Evolutionary conservation across 2,888 invertebrate genomes (phyloP), one percentile per base, ranked within the genome.

Genomic region (Drosophila limbata): DNA sequence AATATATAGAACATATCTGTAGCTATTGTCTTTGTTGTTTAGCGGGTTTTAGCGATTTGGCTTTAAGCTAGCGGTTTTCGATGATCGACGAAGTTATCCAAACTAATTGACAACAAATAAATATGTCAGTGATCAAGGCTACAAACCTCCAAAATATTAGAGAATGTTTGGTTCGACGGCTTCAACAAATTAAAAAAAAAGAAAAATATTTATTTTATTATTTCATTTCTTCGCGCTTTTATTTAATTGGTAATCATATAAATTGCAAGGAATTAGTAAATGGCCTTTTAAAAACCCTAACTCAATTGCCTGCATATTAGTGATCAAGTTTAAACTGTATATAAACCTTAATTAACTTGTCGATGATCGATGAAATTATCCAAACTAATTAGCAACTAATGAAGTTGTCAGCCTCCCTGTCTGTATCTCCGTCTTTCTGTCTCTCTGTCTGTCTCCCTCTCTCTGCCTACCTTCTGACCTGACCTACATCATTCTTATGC

Each of bases 321-420:
- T 60, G 74, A 64, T 69, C n/a, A 19, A 65, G 56, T 44, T 25
- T 35, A 4, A 55, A 48, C 62, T 70, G 56, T 21, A 10, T 40
- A 17, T 47, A 25, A 25, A 11, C 25, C 35, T 59, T 74, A 73
- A 74, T 69, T 74, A 73, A 74, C 69, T 69, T 15, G 15, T 21
- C 33, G 44, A 69, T 66, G 56, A 73, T 84, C 82, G 69, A 81
- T 73, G 68, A 72, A 86, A 68, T 61, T 78, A 67, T 69, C 55
- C 66, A 65, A 56, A 66, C 78, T 78, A 79, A 83, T 78, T 68
- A 68, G 62, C 68, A 69, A 65, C 81, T 78, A 84, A 82, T 82
- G 66, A 87, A 87, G 84, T 79, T 79, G 76, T 53, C 44, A 15
- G 15, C 2, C 37, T 13, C 39, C n/a, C 45, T 5, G 15, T 11